Evolutionary conservation across 53 echinoderm and acorn worm genomes (phyloP), one percentile per base, ranked within the genome.

Genomic region (Henricia sp.): DNA sequence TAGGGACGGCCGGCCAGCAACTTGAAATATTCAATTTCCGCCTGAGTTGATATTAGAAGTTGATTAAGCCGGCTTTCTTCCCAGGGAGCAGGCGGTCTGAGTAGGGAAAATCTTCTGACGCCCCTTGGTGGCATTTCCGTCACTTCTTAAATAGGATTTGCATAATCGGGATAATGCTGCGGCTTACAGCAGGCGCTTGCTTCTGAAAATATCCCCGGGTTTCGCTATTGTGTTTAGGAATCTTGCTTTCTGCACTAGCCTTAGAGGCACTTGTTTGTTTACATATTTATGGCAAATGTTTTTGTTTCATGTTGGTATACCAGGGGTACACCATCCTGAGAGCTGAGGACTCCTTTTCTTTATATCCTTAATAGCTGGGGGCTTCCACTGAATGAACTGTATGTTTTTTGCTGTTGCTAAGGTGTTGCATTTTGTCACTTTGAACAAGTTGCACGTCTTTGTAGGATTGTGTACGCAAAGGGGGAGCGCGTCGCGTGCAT

Each of bases 21-120:
- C n/a, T n/a, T n/a, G 16, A 25, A 20, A 73, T 34, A 73, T 52
- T 73, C 52, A 73, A 35, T 54, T 73, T 73, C 73, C 17, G 52
- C 73, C 2, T 36, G 73, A 73, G 52, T 73, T 36, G 54, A 21
- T 55, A 36, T 35, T 14, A 17, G 64, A 17, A 10, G 36, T 34
- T 4, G 11, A 30, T 60, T 32, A 60, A 17, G 62, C 62, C 29
- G 29, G 6, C 17, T 28, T 9, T 16, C 55, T 52, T 53, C 73
- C 54, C 52, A 36, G 52, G 55, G 71, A 71, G 52, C 24, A 53
- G 8, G 30, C 73, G 55, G 73, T 55, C 35, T 53, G 73, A 73
- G 72, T 53, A 11, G 72, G 50, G 35, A 41, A 51, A 37, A 25
- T 50, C 37, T 6, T 42, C 19, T 6, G 40, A 67, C 38, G 0